Evolutionary conservation across 1,140 invertebrate genomes (phyloP), one percentile per base, ranked within the genome.

Genomic region (Macrotrachela quadricornifera): DNA sequence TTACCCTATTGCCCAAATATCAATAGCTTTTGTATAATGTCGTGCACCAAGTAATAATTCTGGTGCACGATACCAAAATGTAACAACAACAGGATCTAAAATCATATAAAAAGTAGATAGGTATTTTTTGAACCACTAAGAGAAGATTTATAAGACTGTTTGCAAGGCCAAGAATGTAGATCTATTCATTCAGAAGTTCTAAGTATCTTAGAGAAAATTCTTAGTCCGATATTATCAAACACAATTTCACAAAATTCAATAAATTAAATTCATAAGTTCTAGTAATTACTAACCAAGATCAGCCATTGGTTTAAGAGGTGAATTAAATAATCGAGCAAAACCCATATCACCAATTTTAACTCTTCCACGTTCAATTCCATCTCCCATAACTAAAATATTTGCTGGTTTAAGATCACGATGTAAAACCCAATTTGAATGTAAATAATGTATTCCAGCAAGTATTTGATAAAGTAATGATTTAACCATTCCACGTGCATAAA

Each of bases 291-390:
- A 4, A 30, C 21, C 21, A 30, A 30, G 74, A 57, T 71, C 68
- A 57, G 69, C 70, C 39, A 99, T 71, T 1, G 94, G 91, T 71
- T 97, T 99, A 17, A 99, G 71, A 6, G 94, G 94, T 6, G 88
- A 86, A 75, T 97, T 95, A 62, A 97, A 99, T 36, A 99, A 74
- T 59, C 94, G 75, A n/a, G 94, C 92, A 75, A 99, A 99, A 12
- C 94, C 94, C 91, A 99, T 96, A 66, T 99, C 94, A 51, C 92
- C 92, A 64, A 97, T 96, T 77, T 96, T 96, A 0, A 95, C 91
- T 58, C 90, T 72, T 6, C 94, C 94, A 63, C 94, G 74, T 70
- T 97, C 91, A 53, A 80, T 79, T 16, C 91, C 94, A 60, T 97
- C 91, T 17, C 92, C 94, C 91, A 99, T 99, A 13, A 99, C 92